Evolutionary conservation across 2,888 invertebrate genomes (phyloP).

Genomic region (Keiferia lycopersicella): DNA sequence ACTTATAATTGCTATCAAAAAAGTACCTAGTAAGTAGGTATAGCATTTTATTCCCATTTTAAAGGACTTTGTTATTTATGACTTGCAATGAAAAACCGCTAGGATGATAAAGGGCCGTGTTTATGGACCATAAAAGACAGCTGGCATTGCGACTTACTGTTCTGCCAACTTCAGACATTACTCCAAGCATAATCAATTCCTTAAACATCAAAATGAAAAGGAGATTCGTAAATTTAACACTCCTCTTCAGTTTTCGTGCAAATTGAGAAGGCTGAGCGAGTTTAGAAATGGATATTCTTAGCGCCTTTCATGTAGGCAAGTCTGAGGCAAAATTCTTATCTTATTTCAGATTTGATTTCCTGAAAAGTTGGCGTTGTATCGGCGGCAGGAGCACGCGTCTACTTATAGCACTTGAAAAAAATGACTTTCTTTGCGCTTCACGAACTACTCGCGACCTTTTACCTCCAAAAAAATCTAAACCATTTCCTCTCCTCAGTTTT

Average conservation of each 20-base stretch:
- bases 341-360: neutral
- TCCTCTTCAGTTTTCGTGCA: neutral
- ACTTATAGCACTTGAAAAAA: neutral
- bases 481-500: neutral
- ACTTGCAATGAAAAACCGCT: constrained; percentile 48
- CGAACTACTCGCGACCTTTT: neutral
- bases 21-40: neutral
- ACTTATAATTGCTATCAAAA: no score
- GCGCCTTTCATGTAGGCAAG: neutral
- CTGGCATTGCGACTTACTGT: constrained; percentile 42
- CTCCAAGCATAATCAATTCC: constrained; percentile 28
- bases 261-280: constrained; percentile 2
- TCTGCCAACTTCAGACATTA: constrained; percentile 44
- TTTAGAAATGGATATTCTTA: constrained; percentile 1
- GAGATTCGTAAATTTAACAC: neutral
- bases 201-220: constrained; percentile 22
- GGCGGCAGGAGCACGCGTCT: neutral
- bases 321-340: neutral
- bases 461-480: neutral
- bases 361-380: constrained; percentile 8
- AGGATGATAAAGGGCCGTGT: constrained; percentile 44
- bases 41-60: constrained; percentile 6
- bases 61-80: constrained; percentile 44
- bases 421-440: neutral
- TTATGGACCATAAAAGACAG: constrained; percentile 28